Conservation (phyloP, 2,113 vertebrate species). For the Elephas maximus region DNA sequence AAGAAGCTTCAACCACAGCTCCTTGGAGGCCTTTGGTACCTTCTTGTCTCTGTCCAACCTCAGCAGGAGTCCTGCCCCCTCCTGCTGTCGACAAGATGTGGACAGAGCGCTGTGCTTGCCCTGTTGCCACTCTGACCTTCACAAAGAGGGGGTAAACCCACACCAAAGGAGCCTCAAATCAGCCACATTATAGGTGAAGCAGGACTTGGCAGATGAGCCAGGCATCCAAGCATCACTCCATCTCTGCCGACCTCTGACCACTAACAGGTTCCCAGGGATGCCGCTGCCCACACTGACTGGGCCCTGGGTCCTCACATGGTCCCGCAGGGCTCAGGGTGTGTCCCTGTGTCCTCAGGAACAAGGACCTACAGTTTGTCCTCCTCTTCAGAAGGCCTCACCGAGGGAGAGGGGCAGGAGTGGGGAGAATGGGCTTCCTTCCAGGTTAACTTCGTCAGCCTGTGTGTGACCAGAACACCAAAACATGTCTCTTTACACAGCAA, state of each 20-base stretch:
- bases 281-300: not conserved
- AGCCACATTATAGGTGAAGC: not conserved
- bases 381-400: not conserved
- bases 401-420: not conserved
- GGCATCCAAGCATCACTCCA: not conserved
- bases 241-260: not conserved
- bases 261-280: not conserved
- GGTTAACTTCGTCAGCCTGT: not conserved
- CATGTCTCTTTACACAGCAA: fast-evolving
- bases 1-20: not conserved
- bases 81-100: not conserved
- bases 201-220: not conserved
- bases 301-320: not conserved
- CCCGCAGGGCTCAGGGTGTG: not conserved
- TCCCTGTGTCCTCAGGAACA: not conserved
- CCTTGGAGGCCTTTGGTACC: not conserved
- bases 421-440: not conserved
- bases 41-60: not conserved
- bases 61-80: not conserved
- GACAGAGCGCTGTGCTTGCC: too few relatives aligned
- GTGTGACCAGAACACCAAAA: not conserved
- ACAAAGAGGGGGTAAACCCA: not conserved
- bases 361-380: not conserved
- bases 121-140: not conserved
- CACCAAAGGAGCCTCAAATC: not conserved